These are phyloP conservation scores for Bujurquina vittata DNA, from an alignment of 2,113 vertebrate genomes.

Conservation along the genomic window DNA sequence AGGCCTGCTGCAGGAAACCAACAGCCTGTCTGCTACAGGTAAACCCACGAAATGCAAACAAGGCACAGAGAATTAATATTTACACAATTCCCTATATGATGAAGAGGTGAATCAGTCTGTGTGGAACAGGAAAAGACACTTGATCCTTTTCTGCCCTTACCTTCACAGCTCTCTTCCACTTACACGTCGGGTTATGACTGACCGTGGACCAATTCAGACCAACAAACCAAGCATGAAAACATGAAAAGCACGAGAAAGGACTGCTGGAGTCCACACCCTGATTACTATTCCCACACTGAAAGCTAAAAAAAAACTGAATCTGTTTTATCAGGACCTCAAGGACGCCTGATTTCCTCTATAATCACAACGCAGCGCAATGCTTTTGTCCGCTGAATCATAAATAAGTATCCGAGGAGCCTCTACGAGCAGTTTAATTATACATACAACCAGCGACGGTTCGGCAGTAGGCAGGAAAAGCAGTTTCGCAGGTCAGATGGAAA, in stretches of 20 bases:
- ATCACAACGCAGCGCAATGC: constrained; percentile 51
- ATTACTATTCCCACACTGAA: constrained; percentile 38
- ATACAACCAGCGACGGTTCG: constrained; percentile 13
- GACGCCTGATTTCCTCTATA: constrained; percentile 55
- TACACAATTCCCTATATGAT: constrained; percentile 5
- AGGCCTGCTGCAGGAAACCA: constrained; percentile 67
- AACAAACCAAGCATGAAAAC: constrained; percentile 57
- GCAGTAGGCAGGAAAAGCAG: constrained; percentile 23
- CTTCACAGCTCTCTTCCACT: constrained; percentile 42
- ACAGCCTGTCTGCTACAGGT: constrained; percentile 60
- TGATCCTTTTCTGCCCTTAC: constrained; percentile 47
- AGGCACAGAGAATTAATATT: constrained; percentile 68
- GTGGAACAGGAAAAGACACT: constrained; percentile 45
- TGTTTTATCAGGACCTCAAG: constrained; percentile 57
- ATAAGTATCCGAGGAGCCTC: constrained; percentile 49
- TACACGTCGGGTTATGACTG: constrained; percentile 47
- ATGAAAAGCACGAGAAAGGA: constrained; percentile 52
- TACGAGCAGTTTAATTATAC: constrained; percentile 41
- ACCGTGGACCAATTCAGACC: constrained; percentile 50
- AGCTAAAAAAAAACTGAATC: constrained; percentile 23
- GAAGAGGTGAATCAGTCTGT: constrained; percentile 33
- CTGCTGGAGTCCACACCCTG: constrained; percentile 60
- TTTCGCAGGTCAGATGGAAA: constrained; percentile 29
- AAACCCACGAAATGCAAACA: constrained; percentile 62
- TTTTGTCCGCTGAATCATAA: constrained; percentile 68